Evolutionary conservation across 2,113 vertebrate genomes (phyloP).

Genomic region (Rhabdomys dilectus): DNA sequence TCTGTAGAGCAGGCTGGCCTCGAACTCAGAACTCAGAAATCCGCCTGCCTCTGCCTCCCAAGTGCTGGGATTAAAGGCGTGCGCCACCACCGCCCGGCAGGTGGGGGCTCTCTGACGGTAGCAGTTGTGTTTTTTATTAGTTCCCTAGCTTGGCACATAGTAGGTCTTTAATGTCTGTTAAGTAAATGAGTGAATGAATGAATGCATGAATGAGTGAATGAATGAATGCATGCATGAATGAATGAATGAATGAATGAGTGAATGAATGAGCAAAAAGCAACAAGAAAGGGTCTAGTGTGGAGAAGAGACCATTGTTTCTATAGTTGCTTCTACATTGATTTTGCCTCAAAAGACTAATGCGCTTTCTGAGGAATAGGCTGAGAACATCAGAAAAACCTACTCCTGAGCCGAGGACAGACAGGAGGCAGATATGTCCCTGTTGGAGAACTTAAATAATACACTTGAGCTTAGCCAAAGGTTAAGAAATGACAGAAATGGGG

Average conservation of each 20-base stretch:
- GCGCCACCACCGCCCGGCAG: too few species aligned
- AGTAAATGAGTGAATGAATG: not conserved
- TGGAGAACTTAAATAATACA: not conserved
- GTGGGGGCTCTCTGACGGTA: constrained; percentile 15
- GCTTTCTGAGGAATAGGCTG: not conserved
- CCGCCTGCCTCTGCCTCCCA: too few species aligned
- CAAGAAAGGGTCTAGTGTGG: too few species aligned
- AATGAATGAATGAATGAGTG: too few species aligned
- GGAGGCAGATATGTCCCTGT: not conserved
- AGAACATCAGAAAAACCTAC: not conserved
- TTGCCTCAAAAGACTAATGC: constrained; percentile 13
- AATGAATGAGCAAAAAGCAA: not conserved
- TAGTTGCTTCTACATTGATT: not conserved
- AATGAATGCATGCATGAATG: too few species aligned
- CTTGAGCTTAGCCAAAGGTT: not conserved
- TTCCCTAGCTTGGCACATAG: not conserved
- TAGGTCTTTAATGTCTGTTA: not conserved
- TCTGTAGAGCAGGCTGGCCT: too few species aligned
- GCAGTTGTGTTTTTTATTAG: constrained; percentile 7
- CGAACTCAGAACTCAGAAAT: too few species aligned
- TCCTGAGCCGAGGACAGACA: not conserved
- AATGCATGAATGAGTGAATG: not conserved
- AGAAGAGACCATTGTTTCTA: not conserved
- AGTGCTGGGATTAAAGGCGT: too few species aligned
- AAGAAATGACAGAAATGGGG: not conserved